Base-by-base conservation (phyloP, 1,140 invertebrate species). In the Copidosoma floridanum region DNA sequence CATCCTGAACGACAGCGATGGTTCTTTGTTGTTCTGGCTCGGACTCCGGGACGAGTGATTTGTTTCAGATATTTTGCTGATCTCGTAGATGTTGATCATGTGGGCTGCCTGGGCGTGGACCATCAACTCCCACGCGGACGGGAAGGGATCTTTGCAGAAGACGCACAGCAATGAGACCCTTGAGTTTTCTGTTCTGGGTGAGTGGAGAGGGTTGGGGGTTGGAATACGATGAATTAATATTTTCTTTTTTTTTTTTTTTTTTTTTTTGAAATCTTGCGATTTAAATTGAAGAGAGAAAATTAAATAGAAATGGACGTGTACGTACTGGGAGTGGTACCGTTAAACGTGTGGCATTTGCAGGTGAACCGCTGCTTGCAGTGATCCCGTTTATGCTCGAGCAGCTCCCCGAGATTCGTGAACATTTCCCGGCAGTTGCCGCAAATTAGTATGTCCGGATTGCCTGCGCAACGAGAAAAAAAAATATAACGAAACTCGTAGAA, bases 401-500 rank as follows among this genome's bases (percentile, higher is more conserved):
- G 82, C 69, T 91, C 90, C 70, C 89, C 86, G 29, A 94, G 82
- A 67, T 90, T 89, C 48, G 86, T 86, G 77, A 93, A 93, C 79
- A 90, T 86, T 79, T 92, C 89, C 68, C 91, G 83, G 77, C 92
- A 94, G 78, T 91, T 92, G 62, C 92, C 92, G 77, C 92, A 94
- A 71, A 94, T 93, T 74, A 94, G 82, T 73, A 93, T 91, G 76
- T 94, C 92, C 66, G 89, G 88, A 79, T 89, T 91, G 81, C 88
- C 90, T 92, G 79, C 2, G n/a, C n/a, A n/a, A n/a, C n/a, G n/a
- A n/a, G n/a, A n/a, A n/a, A n/a, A n/a, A n/a, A n/a, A n/a, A n/a
- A n/a, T n/a, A n/a, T n/a, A n/a, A n/a, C n/a, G n/a, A n/a, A n/a
- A n/a, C n/a, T n/a, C n/a, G n/a, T n/a, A n/a, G n/a, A n/a, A n/a